phyloP scores from a whole-genome alignment of 2,888 invertebrate genomes.

The Polydesmus complanatus region DNA sequence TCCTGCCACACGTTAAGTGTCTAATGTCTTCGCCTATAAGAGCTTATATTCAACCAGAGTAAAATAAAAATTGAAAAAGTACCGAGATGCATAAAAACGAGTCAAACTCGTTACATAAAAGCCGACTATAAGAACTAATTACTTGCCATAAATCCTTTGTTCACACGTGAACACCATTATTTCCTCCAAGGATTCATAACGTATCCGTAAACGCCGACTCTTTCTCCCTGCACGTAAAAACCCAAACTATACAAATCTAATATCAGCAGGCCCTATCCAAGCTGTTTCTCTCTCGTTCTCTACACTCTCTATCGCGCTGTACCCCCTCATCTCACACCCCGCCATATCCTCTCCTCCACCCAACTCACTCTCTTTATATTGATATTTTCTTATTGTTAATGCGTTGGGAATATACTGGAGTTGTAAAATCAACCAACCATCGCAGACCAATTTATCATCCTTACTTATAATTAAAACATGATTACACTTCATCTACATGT shows the following conservation, averaged over 20 bases:
- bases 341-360: not conserved
- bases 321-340: no score
- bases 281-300: no score
- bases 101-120: not conserved
- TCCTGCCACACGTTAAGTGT: no score
- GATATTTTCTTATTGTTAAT: not conserved
- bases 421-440: not conserved
- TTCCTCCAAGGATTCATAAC: not conserved
- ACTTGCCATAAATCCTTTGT: not conserved
- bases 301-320: no score
- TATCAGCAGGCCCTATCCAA: no score
- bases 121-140: not conserved
- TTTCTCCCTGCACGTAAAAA: not conserved
- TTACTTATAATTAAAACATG: slow-evolving; percentile 4
- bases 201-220: not conserved
- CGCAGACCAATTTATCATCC: not conserved
- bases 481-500: slow-evolving; percentile 2
- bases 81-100: not conserved
- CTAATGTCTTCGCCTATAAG: no score
- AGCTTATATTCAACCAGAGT: not conserved
- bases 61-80: not conserved
- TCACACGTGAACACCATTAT: not conserved
- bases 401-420: not conserved
- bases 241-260: no score
- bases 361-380: no score